A percentile compares a stretch with the other conserved stretches of the same genome.
Evolutionary conservation across 2,113 vertebrate genomes (phyloP).

Genomic region (Equus quagga): DNA sequence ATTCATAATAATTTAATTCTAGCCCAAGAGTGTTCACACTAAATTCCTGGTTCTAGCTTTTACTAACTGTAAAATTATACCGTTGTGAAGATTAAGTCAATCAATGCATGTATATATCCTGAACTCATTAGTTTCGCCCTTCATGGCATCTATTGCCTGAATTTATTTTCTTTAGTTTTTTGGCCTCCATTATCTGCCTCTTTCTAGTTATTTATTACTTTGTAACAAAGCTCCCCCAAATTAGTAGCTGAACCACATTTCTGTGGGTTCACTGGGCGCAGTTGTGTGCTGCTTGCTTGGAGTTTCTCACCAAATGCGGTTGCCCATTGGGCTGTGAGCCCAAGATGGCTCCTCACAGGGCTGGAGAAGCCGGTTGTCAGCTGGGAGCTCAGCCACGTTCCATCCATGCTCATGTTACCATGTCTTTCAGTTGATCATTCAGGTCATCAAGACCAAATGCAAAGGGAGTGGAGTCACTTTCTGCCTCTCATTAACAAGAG

Average conservation of each 20-base stretch:
- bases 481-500: neutral
- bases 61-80: neutral
- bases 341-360: neutral
- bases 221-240: neutral
- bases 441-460: neutral
- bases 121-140: neutral
- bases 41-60: conserved; percentile 7
- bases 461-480: neutral
- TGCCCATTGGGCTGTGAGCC: neutral
- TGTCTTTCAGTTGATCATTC: neutral
- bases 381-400: neutral
- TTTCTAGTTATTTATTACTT: neutral
- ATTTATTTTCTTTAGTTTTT: conserved; percentile 20
- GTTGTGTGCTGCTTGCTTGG: neutral
- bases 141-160: neutral
- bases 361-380: neutral
- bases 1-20: neutral
- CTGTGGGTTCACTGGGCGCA: neutral
- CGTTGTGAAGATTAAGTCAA: neutral
- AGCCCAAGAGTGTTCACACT: neutral
- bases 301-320: neutral
- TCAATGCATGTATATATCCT: neutral
- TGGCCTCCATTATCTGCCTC: neutral
- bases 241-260: neutral
- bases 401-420: neutral